Conservation (phyloP, 35 echinoderm and acorn worm genomes). For the Heliocidaris tuberculata region DNA sequence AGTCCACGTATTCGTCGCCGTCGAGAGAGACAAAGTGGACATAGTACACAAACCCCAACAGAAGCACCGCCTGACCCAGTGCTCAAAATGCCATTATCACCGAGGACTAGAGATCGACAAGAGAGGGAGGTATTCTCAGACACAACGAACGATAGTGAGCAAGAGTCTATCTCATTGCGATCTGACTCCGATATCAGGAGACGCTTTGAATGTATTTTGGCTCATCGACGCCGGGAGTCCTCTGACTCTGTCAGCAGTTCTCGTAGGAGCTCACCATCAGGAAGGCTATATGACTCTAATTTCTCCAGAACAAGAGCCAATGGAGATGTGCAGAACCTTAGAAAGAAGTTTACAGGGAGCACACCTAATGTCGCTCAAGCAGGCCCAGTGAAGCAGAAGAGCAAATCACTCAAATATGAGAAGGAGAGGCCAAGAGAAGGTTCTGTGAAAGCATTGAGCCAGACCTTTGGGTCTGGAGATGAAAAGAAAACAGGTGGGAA, state of each 20-base stretch:
- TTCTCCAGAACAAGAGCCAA: slow-evolving; percentile 55
- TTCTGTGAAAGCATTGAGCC: slow-evolving; percentile 79
- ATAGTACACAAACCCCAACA: not conserved
- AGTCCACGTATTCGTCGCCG: slow-evolving; percentile 18
- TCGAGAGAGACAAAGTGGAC: not conserved
- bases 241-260: slow-evolving; percentile 68
- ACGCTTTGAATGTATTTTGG: slow-evolving; percentile 46
- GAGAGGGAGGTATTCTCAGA: slow-evolving; percentile 50
- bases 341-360: slow-evolving; percentile 78
- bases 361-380: slow-evolving; percentile 56
- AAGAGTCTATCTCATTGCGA: slow-evolving; percentile 52
- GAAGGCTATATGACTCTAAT: slow-evolving; percentile 63
- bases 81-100: slow-evolving; percentile 25
- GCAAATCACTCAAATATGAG: slow-evolving; percentile 50
- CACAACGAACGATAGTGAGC: slow-evolving; percentile 59
- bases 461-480: slow-evolving; percentile 67
- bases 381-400: slow-evolving; percentile 46
- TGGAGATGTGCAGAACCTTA: slow-evolving; percentile 68
- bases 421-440: slow-evolving; percentile 70
- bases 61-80: not conserved
- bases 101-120: slow-evolving; percentile 24
- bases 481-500: slow-evolving; percentile 55
- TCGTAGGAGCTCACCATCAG: slow-evolving; percentile 55
- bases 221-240: slow-evolving; percentile 53
- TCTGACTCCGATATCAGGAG: slow-evolving; percentile 60